These are phyloP conservation scores for Aelia acuminata DNA, from an alignment of 2,888 invertebrate species.

Conservation along the genomic window DNA sequence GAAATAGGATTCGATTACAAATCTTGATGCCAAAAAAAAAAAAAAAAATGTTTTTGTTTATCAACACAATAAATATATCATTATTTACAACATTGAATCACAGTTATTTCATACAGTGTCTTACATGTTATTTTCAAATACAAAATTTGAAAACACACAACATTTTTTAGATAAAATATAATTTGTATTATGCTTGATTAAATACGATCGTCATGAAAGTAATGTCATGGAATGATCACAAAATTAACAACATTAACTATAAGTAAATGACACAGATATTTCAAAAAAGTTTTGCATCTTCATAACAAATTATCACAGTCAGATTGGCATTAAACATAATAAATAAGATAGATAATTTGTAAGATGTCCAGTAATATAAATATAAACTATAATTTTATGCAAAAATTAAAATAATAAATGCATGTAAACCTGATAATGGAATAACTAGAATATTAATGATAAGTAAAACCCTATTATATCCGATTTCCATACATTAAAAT, in stretches of 20 bases:
- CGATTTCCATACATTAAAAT: background rate
- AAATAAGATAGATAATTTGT: background rate
- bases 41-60: background rate
- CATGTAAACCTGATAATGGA: background rate
- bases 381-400: background rate
- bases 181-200: background rate
- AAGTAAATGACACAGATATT: background rate
- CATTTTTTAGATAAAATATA: background rate
- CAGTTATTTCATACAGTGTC: background rate
- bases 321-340: background rate
- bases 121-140: background rate
- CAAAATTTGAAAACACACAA: background rate
- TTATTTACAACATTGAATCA: background rate
- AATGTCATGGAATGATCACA: background rate
- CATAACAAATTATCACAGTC: constrained; percentile 26
- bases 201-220: background rate
- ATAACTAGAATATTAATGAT: background rate
- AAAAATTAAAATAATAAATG: background rate
- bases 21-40: too few relatives aligned
- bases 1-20: too few relatives aligned
- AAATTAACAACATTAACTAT: background rate
- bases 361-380: background rate
- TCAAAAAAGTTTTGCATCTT: background rate
- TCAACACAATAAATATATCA: background rate
- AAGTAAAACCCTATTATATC: background rate